Evolutionary conservation across 2,888 invertebrate genomes (phyloP), one percentile per base, ranked within the genome.

Genomic region (Bugulina stolonifera): DNA sequence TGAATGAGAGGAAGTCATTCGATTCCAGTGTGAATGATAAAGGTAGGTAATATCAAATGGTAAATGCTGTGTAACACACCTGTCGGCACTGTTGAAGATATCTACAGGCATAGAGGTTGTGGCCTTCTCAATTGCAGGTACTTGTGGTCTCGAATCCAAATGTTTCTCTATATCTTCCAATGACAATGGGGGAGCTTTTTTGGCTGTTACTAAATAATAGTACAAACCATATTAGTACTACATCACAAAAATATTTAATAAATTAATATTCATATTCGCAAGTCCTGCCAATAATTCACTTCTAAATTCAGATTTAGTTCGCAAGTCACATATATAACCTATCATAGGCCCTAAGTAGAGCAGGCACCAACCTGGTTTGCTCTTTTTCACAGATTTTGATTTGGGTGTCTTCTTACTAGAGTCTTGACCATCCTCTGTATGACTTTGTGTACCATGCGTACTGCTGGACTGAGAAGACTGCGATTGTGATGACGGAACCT

Each of bases 111-210:
- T 92, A 18, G 93, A 93, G 0, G 93, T 90, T 0, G 93, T 93
- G 35, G 93, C 92, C 77, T 92, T 89, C 82, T 93, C 93, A 69
- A 83, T 80, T n/a, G 80, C 80, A 74, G 76, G 74, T 75, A 81
- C 81, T 71, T 75, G 74, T 18, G 80, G 79, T 75, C 92, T 91
- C 90, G 93, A 91, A 82, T 94, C 93, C 75, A 94, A 86, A 82
- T 94, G 94, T 54, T 93, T 88, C 82, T 94, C 93, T 5, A 94
- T 91, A 84, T 94, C 94, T 80, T 93, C 94, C 0, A 93, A 91
- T 10, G 93, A 93, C 91, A 94, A 91, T 79, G 92, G 92, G 29
- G 92, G 78, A 1, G 73, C 32, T 55, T 32, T 32, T 34, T 55
- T 23, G 22, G 55, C 29, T 14, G 64, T 18, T 18, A 18, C 43